These are phyloP conservation scores for Tinamus major DNA, from an alignment of 2,797 vertebrate genomes.

Conservation along the genomic window DNA sequence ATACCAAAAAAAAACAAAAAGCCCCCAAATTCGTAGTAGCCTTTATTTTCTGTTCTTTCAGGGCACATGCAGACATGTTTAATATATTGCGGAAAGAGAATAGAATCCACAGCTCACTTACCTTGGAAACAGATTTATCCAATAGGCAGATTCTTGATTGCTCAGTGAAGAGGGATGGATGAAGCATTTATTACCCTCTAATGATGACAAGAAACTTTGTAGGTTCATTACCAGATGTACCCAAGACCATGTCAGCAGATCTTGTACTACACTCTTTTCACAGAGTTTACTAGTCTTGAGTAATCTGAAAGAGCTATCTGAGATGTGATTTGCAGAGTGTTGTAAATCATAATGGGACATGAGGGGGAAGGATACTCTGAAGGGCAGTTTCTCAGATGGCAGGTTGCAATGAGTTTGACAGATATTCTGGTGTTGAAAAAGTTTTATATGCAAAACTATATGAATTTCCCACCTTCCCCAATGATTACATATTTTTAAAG, in stretches of 20 bases:
- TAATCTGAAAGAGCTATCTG: constrained; percentile 65
- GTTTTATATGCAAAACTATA: constrained; percentile 56
- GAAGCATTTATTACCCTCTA: constrained; percentile 16
- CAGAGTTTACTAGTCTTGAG: constrained; percentile 58
- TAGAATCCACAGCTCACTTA: constrained; percentile 15
- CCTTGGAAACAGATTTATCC: background rate
- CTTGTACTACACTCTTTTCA: constrained; percentile 43
- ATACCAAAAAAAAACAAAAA: background rate
- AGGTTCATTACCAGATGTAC: constrained; percentile 21
- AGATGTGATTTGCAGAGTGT: constrained; percentile 49
- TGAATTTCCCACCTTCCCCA: constrained; percentile 29
- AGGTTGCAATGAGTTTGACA: constrained; percentile 72
- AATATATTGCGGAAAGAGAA: background rate
- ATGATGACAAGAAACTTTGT: constrained; percentile 33
- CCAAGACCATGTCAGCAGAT: constrained; percentile 47
- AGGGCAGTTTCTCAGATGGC: constrained; percentile 71
- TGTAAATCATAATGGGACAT: constrained; percentile 53
- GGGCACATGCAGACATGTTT: background rate
- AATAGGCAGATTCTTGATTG: constrained; percentile 50
- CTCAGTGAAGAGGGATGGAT: constrained; percentile 19
- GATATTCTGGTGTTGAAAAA: constrained; percentile 63
- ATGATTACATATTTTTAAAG: constrained; percentile 67
- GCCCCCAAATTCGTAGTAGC: background rate
- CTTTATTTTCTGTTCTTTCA: constrained; percentile 18
- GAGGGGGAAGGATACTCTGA: constrained; percentile 11